phyloP scores from a whole-genome alignment of 2,113 vertebrate species.

The Eonycteris spelaea region DNA sequence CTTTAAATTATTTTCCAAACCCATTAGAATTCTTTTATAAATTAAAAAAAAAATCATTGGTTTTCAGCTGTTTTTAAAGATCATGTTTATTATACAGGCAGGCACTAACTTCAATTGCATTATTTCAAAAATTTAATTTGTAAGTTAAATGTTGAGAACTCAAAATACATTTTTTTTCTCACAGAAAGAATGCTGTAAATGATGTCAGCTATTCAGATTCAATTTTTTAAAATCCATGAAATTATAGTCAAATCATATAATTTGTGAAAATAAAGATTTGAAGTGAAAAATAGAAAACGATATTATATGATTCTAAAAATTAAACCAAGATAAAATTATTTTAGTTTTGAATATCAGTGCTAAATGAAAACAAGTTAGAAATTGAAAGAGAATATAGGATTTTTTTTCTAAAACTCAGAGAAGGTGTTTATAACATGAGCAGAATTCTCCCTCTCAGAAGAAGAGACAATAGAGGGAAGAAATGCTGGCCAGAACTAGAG shows the following conservation, averaged over 20 bases:
- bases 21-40: not conserved
- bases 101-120: not conserved
- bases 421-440: not conserved
- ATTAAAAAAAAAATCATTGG: not conserved
- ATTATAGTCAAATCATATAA: not conserved
- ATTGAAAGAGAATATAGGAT: not conserved
- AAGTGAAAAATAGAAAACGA: not conserved
- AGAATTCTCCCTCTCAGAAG: not conserved
- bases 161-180: constrained; percentile 6
- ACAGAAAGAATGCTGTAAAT: not conserved
- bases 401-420: not conserved
- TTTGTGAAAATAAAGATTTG: not conserved
- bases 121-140: not conserved
- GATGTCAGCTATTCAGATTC: not conserved
- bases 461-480: not conserved
- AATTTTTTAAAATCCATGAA: not conserved
- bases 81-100: not conserved
- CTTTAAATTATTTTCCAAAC: not conserved
- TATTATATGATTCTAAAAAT: not conserved
- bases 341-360: not conserved
- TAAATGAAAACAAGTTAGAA: not conserved
- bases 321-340: not conserved
- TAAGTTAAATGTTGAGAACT: not conserved
- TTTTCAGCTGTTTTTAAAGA: not conserved
- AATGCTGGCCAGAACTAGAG: not conserved